These are phyloP conservation scores for Pantherophis vulpinus DNA, from an alignment of 2,797 vertebrate species.

Conservation along the genomic window DNA sequence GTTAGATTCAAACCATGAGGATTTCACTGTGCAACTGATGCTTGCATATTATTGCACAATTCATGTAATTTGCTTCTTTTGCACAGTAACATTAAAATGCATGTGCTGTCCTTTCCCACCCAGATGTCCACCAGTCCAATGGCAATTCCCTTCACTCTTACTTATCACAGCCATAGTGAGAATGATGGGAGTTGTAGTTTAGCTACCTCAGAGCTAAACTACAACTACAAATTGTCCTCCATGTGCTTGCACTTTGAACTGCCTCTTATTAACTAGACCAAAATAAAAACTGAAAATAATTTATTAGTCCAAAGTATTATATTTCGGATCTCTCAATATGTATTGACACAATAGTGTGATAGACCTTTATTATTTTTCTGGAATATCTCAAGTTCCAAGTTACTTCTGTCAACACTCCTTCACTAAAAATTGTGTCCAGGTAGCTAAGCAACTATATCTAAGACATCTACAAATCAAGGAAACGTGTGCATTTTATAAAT, in stretches of 20 bases:
- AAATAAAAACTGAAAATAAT: background rate
- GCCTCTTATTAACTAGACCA: background rate
- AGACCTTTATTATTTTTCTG: background rate
- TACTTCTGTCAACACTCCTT: background rate
- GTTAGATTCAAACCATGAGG: background rate
- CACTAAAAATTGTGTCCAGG: background rate
- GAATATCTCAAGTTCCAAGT: background rate
- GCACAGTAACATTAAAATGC: background rate
- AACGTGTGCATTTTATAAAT: background rate
- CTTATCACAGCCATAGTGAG: background rate
- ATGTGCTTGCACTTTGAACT: background rate
- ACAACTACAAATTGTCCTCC: background rate
- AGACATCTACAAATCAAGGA: background rate
- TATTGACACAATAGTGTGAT: background rate
- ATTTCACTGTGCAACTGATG: background rate
- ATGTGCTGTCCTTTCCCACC: background rate
- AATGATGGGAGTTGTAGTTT: background rate
- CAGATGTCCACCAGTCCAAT: background rate
- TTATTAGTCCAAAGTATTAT: background rate
- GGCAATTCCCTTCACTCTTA: background rate
- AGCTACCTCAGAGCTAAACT: background rate
- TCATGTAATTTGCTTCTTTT: background rate
- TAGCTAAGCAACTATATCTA: background rate
- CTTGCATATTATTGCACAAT: background rate
- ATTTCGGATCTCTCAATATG: background rate